Evolutionary conservation across 2,888 invertebrate species (phyloP), one percentile per base, ranked within the genome.

Genomic region (Orgyia antiqua): DNA sequence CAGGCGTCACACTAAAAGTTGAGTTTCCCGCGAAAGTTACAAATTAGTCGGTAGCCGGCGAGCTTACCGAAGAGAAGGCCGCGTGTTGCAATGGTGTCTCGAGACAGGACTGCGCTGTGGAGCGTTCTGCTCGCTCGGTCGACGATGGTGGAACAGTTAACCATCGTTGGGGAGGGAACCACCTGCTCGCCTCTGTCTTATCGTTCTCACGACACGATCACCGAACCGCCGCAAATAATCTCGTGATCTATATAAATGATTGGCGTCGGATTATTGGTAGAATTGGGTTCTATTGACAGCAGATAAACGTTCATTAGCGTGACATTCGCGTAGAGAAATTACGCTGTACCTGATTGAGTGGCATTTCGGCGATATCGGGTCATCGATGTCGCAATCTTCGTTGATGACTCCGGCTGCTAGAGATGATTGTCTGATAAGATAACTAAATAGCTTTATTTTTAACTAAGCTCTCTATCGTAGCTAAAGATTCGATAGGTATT

Each of bases 181-280:
- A 83, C 82, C 84, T 82, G 78, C 63, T 64, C 31, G 50, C 36
- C 62, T 54, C 70, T 74, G 68, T 70, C 66, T 68, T 74, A 74
- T 72, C 74, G 75, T 83, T 86, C 84, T 83, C 84, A 86, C 82
- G 83, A 75, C 72, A 70, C 67, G 61, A 68, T 61, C 75, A 58
- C 63, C 63, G 72, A 70, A 68, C 64, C 67, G 67, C 61, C 36
- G 66, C 71, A 65, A 69, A 66, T 73, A 68, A 78, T 82, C 76
- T 78, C 65, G 63, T 75, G 79, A 75, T 80, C 86, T 74, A 84
- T 76, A 80, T 82, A 71, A 69, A 64, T 74, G 83, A 84, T 86
- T 83, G 75, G 78, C 66, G 61, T 71, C 77, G 74, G 76, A 76
- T 84, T 76, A 71, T 62, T 68, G 60, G 56, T 58, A 61, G 67